A percentile compares a stretch with the other conserved stretches of the same genome.
phyloP scores from a whole-genome alignment of 2,113 vertebrate genomes.

The Perccottus glenii region DNA sequence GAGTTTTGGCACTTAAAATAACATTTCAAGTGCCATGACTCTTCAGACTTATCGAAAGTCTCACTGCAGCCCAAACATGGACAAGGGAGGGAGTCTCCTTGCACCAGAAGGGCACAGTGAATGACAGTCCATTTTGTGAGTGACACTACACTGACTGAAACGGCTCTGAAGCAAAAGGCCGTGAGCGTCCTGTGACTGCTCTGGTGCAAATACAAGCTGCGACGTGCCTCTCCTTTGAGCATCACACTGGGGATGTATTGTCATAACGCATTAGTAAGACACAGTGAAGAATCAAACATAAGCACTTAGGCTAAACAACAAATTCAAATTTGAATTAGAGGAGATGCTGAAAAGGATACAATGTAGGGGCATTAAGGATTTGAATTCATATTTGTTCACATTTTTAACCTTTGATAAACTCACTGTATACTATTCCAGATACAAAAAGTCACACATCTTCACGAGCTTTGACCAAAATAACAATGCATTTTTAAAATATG shows the following conservation, averaged over 20 bases:
- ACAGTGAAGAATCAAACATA: neutral
- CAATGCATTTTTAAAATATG: neutral
- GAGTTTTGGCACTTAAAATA: neutral
- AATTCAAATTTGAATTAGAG: neutral
- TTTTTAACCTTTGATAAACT: too few species aligned
- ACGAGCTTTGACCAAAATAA: neutral
- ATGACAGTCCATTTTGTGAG: constrained; percentile 45
- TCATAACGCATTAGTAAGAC: neutral
- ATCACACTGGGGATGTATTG: constrained; percentile 13
- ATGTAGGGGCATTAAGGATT: neutral
- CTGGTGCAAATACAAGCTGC: constrained; percentile 15
- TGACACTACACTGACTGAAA: constrained; percentile 35
- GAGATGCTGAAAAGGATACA: neutral
- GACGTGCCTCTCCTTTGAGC: constrained; percentile 12
- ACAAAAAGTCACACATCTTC: neutral
- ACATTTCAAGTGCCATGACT: too few species aligned
- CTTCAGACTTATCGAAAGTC: neutral
- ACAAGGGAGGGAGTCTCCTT: constrained; percentile 46
- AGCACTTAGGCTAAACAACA: neutral
- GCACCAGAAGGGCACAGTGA: constrained; percentile 45
- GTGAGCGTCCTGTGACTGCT: constrained; percentile 27
- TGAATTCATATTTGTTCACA: too few species aligned
- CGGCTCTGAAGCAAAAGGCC: constrained; percentile 41
- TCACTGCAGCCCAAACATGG: constrained; percentile 30
- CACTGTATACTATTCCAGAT: neutral